A percentile compares a stretch with the other conserved stretches of the same genome.
These are phyloP conservation scores for Calidris pygmaea DNA, from an alignment of 2,113 vertebrate genomes.

Conservation along the genomic window DNA sequence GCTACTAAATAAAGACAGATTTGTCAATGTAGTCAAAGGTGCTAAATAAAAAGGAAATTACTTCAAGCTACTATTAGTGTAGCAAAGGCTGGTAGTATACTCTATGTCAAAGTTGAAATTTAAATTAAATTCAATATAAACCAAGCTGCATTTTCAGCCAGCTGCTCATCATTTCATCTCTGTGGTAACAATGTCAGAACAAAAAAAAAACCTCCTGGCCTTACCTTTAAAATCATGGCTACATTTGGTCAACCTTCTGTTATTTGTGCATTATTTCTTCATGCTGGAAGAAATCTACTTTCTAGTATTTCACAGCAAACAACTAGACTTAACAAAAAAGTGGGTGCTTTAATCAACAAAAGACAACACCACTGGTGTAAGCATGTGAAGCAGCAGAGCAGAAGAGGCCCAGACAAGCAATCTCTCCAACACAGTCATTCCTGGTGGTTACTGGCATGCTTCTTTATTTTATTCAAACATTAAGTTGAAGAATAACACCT, in stretches of 20 bases:
- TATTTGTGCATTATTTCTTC: background rate
- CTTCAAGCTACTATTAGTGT: background rate
- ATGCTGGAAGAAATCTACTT: background rate
- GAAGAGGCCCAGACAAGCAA: background rate
- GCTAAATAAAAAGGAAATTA: background rate
- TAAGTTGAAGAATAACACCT: background rate
- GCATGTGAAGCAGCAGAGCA: background rate
- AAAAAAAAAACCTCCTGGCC: background rate
- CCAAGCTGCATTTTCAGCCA: background rate
- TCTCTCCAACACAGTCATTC: rapidly evolving
- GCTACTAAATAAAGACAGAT: background rate
- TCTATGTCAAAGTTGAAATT: background rate
- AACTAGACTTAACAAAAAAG: background rate
- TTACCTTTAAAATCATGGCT: rapidly evolving
- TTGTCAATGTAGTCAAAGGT: background rate
- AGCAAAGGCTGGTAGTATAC: too few relatives aligned
- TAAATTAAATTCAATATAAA: background rate
- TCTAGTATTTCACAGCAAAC: background rate
- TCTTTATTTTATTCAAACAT: background rate
- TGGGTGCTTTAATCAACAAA: background rate
- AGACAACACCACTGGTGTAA: background rate
- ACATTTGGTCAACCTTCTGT: background rate
- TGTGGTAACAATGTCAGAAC: background rate
- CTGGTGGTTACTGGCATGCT: background rate
- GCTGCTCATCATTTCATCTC: background rate